phyloP scores from a whole-genome alignment of 2,113 vertebrate genomes.

The Argyrosomus japonicus region DNA sequence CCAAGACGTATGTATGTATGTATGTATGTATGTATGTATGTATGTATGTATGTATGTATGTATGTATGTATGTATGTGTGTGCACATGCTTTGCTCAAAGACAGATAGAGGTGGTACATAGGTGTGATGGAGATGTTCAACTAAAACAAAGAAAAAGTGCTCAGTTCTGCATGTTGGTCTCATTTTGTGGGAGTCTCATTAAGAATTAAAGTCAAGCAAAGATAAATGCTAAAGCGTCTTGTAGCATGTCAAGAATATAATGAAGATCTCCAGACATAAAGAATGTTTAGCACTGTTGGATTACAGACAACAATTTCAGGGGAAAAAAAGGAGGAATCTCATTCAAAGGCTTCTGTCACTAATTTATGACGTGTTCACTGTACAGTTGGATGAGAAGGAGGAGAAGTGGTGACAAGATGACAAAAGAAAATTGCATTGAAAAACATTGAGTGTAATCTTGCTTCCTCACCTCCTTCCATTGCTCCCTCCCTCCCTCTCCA shows the following conservation, averaged over 20 bases:
- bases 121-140: background rate
- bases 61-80: too few relatives aligned
- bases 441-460: constrained; percentile 53
- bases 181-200: background rate
- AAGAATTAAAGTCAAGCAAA: constrained; percentile 15
- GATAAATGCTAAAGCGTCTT: constrained; percentile 13
- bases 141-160: background rate
- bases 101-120: background rate
- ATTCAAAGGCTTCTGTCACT: constrained; percentile 54
- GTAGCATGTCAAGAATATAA: constrained; percentile 12
- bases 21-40: too few relatives aligned
- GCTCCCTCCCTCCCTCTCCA: constrained; percentile 45
- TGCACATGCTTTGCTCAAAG: background rate
- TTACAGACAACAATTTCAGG: constrained; percentile 33
- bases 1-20: background rate
- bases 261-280: background rate
- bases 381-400: constrained; percentile 60
- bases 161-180: background rate
- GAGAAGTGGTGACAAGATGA: constrained; percentile 60
- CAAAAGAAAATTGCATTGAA: constrained; percentile 53
- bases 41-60: background rate
- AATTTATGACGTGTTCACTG: constrained; percentile 55
- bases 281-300: constrained; percentile 12
- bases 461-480: constrained; percentile 45
- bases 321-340: background rate